Percentiles rank a stretch among this genome's conserved stretches.
Conservation (phyloP, 2,888 invertebrate species). For the Heteromyza rotundicornis region DNA sequence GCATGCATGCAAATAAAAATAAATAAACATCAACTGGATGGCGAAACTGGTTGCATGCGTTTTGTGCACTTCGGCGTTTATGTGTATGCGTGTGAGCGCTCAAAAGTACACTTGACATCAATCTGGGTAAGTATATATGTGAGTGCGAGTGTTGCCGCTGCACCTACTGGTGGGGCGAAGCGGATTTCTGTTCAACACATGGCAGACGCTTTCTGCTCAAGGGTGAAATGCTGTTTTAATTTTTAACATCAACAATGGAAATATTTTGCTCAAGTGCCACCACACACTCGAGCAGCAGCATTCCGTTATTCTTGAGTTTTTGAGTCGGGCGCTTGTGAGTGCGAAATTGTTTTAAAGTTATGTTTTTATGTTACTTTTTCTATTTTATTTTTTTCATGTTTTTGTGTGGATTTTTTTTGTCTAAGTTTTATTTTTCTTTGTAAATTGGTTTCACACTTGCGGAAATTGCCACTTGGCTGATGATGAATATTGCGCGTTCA, state of each 20-base stretch:
- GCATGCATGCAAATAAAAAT: neutral
- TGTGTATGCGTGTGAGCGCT: neutral
- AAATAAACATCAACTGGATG: too few species aligned
- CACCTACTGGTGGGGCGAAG: too few species aligned
- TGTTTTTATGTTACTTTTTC: too few species aligned
- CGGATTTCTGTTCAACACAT: too few species aligned
- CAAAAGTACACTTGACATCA: conserved; percentile 1
- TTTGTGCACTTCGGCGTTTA: neutral
- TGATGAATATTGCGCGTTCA: too few species aligned
- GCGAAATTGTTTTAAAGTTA: conserved; percentile 53
- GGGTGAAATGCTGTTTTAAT: neutral
- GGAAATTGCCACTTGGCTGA: too few species aligned
- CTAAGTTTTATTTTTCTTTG: too few species aligned
- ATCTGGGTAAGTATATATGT: neutral
- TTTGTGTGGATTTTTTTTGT: too few species aligned
- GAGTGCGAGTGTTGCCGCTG: neutral
- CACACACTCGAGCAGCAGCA: too few species aligned
- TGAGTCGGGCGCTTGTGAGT: conserved; percentile 43
- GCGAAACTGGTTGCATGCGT: neutral
- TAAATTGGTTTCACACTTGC: too few species aligned
- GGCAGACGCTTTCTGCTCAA: neutral
- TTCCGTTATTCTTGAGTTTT: neutral
- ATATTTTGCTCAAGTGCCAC: conserved; percentile 3
- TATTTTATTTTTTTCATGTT: too few species aligned
- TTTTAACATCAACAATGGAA: conserved; percentile 8